Evolutionary conservation across 2,888 invertebrate genomes (phyloP), one percentile per base, ranked within the genome.

Genomic region (Trichacis sp.): DNA sequence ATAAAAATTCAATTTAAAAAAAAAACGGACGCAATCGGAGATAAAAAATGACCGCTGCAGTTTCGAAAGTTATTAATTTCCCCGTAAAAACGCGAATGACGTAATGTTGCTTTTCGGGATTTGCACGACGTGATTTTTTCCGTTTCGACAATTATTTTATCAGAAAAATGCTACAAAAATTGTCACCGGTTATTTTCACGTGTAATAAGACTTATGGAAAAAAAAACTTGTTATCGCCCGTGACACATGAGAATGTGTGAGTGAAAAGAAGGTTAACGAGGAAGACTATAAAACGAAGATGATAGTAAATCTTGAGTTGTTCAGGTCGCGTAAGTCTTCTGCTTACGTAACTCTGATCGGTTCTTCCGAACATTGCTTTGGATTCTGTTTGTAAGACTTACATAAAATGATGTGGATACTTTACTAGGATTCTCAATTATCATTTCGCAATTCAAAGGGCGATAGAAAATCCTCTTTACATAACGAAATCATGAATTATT

Each of bases 341-440:
- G 62, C 59, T 67, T 67, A 67, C 53, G 49, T 67, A 67, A 67
- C 50, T 15, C 15, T 15, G 45, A 63, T 56, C 38, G 20, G 12
- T 38, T 20, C 50, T 19, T 33, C 8, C 1, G 45, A 42, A 53
- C 62, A 67, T 54, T 59, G 56, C 49, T 53, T 36, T 20, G 59
- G 62, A 59, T 66, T 66, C 62, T 66, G 55, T 58, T 67, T 67
- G 56, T 59, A 51, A 49, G 17, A 20, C 54, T 66, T 66, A 66
- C 38, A 43, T 66, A 59, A 67, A 67, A 52, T 19, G 4, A 15
- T 43, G 43, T 29, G n/a, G n/a, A n/a, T 36, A 36, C n/a, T 9
- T 29, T 9, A 33, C 3, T 6, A 33, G 42, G 24, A 51, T 30
- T 40, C 33, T 29, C 33, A 52, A 58, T n/a, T 42, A 29, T 50